These are phyloP conservation scores for Zaprionus inermis DNA, from an alignment of 1,140 invertebrate species.

Conservation along the genomic window DNA sequence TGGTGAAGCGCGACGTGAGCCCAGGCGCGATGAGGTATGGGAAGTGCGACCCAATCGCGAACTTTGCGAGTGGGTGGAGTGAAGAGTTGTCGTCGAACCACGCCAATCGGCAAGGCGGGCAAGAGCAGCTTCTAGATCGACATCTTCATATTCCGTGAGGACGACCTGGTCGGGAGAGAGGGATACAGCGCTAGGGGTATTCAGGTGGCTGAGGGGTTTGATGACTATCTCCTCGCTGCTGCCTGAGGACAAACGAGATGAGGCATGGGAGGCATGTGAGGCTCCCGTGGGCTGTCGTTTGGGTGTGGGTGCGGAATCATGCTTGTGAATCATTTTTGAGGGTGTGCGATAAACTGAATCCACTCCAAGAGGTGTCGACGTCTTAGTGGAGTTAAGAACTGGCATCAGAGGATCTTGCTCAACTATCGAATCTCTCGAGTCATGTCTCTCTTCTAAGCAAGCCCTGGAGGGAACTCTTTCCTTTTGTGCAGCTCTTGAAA, in stretches of 20 bases:
- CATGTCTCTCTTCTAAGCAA: background rate
- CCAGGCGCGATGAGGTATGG: conserved; percentile 27
- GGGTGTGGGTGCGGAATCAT: background rate
- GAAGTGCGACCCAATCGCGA: conserved; percentile 38
- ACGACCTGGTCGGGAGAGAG: conserved; percentile 60
- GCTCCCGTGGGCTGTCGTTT: conserved; percentile 8
- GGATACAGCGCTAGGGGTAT: conserved; percentile 59
- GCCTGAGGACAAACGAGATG: conserved; percentile 43
- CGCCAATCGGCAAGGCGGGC: conserved; percentile 55
- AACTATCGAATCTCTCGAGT: background rate
- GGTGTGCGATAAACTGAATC: background rate
- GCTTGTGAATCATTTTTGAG: background rate
- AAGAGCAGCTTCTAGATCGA: conserved; percentile 62
- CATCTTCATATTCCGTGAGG: conserved; percentile 53
- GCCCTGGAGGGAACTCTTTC: background rate
- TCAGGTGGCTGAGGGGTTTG: conserved; percentile 56
- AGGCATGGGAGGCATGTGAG: conserved; percentile 33
- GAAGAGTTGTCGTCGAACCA: conserved; percentile 47
- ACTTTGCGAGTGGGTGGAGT: conserved; percentile 49
- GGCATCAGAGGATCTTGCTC: background rate
- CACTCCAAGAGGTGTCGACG: background rate
- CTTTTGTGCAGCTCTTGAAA: background rate
- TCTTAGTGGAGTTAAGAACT: background rate
- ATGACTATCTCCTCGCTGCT: conserved; percentile 60
- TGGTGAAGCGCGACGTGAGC: conserved; percentile 56